phyloP scores from a whole-genome alignment of 1,140 invertebrate species.

The Sipha flava region DNA sequence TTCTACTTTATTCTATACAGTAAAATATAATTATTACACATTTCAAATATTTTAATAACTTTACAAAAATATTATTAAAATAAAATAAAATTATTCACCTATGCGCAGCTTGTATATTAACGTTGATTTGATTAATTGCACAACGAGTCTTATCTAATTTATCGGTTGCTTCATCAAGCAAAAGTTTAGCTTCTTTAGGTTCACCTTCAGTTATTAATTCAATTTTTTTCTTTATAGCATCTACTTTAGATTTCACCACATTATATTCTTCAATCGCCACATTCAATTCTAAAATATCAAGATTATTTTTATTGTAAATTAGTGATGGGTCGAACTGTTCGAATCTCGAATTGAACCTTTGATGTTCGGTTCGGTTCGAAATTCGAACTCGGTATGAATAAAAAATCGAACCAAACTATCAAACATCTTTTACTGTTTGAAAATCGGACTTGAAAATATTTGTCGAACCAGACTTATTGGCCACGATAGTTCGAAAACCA shows the following conservation, averaged over 20 bases:
- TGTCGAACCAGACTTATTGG: too few species aligned
- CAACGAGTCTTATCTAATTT: constrained; percentile 61
- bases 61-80: neutral
- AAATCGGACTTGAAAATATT: too few species aligned
- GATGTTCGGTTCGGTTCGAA: too few species aligned
- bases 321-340: too few species aligned
- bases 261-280: constrained; percentile 51
- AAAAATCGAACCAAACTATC: too few species aligned
- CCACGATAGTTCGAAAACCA: too few species aligned
- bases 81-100: constrained; percentile 47
- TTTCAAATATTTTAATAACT: neutral
- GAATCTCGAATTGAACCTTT: too few species aligned
- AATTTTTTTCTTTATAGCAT: constrained; percentile 62
- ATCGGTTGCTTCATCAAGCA: constrained; percentile 56
- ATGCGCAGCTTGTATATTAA: constrained; percentile 73
- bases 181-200: constrained; percentile 62
- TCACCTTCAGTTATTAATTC: constrained; percentile 61
- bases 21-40: neutral
- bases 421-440: too few species aligned
- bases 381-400: too few species aligned
- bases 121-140: constrained; percentile 66
- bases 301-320: neutral
- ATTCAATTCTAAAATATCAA: constrained; percentile 47
- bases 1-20: too few species aligned
- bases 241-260: constrained; percentile 52